phyloP scores from a whole-genome alignment of 2,797 vertebrate genomes.

The Urocyon cinereoargenteus region DNA sequence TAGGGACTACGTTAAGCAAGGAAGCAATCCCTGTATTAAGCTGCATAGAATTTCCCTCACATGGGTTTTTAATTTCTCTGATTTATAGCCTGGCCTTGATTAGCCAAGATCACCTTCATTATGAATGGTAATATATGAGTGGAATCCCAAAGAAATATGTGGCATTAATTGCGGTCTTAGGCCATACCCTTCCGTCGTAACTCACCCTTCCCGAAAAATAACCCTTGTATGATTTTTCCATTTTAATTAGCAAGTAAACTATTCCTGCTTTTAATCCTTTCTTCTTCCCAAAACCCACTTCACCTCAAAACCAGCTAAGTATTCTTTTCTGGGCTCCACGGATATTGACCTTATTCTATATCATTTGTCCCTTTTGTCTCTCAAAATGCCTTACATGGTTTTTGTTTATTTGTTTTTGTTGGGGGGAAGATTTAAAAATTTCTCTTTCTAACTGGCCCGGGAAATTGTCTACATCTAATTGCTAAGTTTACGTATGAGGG shows the following conservation, averaged over 20 bases:
- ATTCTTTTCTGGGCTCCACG: not conserved
- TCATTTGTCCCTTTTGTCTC: not conserved
- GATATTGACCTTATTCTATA: constrained; percentile 5
- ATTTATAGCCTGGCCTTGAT: not conserved
- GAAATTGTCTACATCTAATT: constrained; percentile 29
- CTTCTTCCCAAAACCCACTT: not conserved
- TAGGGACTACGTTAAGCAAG: not conserved
- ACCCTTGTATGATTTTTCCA: not conserved
- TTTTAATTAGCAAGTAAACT: constrained; percentile 10
- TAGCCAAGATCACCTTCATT: not conserved
- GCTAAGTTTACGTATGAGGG: constrained; percentile 45
- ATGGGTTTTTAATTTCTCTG: not conserved
- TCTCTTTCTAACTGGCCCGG: not conserved
- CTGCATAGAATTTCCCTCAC: not conserved
- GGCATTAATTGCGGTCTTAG: not conserved
- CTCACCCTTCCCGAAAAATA: not conserved
- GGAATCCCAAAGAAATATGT: not conserved
- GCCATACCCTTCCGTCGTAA: not conserved
- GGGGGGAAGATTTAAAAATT: not conserved
- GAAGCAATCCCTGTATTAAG: not conserved
- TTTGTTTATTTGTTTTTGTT: not conserved
- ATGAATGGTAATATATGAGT: not conserved
- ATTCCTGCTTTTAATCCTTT: not conserved
- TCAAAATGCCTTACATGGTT: not conserved
- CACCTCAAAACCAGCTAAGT: not conserved